Evolutionary conservation across 2,797 vertebrate species (phyloP).

Genomic region (Sebastiscus albofasciatus): DNA sequence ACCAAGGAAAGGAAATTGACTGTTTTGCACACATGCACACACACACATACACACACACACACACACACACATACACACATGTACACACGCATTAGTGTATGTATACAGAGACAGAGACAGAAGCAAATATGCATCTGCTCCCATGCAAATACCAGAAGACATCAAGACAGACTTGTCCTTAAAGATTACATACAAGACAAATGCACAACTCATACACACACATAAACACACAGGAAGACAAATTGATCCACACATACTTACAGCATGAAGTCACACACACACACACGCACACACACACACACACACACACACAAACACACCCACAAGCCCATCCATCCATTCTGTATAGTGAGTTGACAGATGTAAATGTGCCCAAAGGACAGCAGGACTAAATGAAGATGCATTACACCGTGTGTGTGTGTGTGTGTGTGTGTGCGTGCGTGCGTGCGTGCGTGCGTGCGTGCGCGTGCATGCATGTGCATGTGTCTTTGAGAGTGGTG

Average conservation of each 20-base stretch:
- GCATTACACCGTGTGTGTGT: slow-evolving; percentile 62
- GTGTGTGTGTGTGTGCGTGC: slow-evolving; percentile 10
- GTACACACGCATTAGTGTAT: slow-evolving; percentile 6
- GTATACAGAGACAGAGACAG: neutral
- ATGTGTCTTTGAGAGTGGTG: slow-evolving; percentile 13
- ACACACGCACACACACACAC: slow-evolving; percentile 12
- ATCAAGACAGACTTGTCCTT: neutral
- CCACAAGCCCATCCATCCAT: slow-evolving; percentile 28
- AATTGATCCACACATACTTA: slow-evolving; percentile 41
- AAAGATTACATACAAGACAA: slow-evolving; percentile 40
- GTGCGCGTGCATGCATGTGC: neutral
- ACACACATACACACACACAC: slow-evolving; percentile 6
- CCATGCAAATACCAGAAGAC: neutral
- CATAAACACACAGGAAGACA: slow-evolving; percentile 19
- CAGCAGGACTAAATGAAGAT: slow-evolving; percentile 80
- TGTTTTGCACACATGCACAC: slow-evolving; percentile 37
- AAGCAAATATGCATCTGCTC: slow-evolving; percentile 16
- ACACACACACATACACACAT: neutral
- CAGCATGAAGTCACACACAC: slow-evolving; percentile 11
- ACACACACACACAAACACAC: slow-evolving; percentile 4
- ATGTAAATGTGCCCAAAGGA: slow-evolving; percentile 82
- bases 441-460: slow-evolving; percentile 12
- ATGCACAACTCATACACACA: slow-evolving; percentile 13
- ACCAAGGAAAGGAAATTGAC: slow-evolving; percentile 66
- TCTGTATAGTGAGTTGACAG: slow-evolving; percentile 75